Conservation (phyloP, 2,888 invertebrate genomes). For the Mimachlamys varia region DNA sequence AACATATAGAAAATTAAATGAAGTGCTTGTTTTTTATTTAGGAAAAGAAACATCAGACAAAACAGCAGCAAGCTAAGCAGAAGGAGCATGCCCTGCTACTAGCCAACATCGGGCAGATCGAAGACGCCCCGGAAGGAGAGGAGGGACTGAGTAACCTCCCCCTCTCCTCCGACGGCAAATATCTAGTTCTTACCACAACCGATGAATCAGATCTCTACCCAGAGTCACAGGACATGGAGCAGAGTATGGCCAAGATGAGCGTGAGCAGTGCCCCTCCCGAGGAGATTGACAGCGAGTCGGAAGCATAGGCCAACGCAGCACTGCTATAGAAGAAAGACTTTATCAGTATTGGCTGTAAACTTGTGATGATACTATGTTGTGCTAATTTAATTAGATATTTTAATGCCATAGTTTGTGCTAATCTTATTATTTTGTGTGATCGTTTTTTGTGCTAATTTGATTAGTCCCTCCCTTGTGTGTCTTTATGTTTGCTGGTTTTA, state of each 20-base stretch:
- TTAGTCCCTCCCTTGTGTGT: background rate
- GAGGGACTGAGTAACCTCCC: constrained; percentile 60
- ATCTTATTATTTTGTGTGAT: background rate
- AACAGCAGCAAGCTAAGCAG: constrained; percentile 61
- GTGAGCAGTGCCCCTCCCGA: background rate
- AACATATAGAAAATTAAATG: too few species aligned
- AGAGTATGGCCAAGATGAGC: constrained; percentile 46
- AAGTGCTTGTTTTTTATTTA: constrained; percentile 45
- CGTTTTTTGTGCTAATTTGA: constrained; percentile 19
- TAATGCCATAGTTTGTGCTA: background rate
- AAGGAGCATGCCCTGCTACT: constrained; percentile 66
- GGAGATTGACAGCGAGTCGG: constrained; percentile 3
- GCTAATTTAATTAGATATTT: constrained; percentile 34
- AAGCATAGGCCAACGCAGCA: background rate
- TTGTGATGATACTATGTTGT: background rate
- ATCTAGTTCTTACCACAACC: constrained; percentile 66
- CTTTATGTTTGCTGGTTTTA: background rate
- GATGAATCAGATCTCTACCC: constrained; percentile 61
- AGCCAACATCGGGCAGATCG: constrained; percentile 67
- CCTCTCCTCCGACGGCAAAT: constrained; percentile 73
- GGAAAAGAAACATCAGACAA: constrained; percentile 66
- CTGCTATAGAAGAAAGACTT: background rate
- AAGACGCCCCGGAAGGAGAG: constrained; percentile 62
- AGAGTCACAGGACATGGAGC: constrained; percentile 40
- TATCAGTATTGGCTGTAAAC: constrained; percentile 22